Conservation (phyloP, 2,888 invertebrate genomes). For the Drosophila algonquin region DNA sequence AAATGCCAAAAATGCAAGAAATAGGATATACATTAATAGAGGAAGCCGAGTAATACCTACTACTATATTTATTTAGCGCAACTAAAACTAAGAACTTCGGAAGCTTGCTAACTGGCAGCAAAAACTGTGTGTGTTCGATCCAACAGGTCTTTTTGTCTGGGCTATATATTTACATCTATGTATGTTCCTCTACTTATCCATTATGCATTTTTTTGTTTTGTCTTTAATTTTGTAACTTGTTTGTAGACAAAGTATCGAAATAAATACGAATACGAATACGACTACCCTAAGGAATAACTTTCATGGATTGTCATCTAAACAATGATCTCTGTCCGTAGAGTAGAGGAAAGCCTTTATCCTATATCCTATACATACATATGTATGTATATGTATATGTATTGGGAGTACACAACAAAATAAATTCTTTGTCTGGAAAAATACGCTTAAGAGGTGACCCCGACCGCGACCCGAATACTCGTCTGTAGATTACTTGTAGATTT, state of each 20-base stretch:
- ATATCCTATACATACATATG: background rate
- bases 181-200: background rate
- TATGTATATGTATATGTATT: background rate
- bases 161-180: background rate
- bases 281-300: background rate
- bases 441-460: background rate
- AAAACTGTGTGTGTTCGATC: slow-evolving; percentile 1
- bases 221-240: background rate
- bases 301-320: background rate
- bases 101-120: background rate
- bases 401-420: background rate
- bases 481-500: too few relatives aligned
- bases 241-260: background rate
- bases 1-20: slow-evolving; percentile 22
- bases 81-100: slow-evolving; percentile 16
- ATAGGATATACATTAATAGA: slow-evolving; percentile 22
- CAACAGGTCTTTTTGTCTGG: background rate
- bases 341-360: background rate
- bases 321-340: background rate
- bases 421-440: background rate
- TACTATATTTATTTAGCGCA: slow-evolving; percentile 16
- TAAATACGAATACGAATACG: background rate
- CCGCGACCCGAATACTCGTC: too few relatives aligned
- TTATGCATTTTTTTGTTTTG: background rate
- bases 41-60: slow-evolving; percentile 4